Evolutionary conservation across 2,888 invertebrate species (phyloP).

Genomic region (Polyommatus icarus): DNA sequence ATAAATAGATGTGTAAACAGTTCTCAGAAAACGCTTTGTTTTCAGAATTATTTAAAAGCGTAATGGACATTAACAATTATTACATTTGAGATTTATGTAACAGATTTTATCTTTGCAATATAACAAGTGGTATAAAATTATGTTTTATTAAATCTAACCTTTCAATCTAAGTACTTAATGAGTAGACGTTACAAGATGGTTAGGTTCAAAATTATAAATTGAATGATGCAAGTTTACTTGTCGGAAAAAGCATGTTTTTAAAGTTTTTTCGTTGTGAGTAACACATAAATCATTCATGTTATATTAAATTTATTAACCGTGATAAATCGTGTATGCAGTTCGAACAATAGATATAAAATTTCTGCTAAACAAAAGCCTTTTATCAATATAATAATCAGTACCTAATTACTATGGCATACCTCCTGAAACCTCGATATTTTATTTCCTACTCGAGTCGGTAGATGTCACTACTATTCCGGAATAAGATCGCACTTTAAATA

Average conservation of each 20-base stretch:
- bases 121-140: background rate
- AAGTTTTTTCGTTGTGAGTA: background rate
- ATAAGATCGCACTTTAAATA: background rate
- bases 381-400: background rate
- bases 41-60: slow-evolving; percentile 4
- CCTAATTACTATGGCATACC: background rate
- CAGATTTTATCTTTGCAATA: slow-evolving; percentile 9
- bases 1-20: background rate
- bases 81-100: slow-evolving; percentile 10
- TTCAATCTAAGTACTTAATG: background rate
- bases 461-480: slow-evolving; percentile 1
- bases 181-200: background rate
- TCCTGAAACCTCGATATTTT: too few species aligned
- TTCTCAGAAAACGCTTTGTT: slow-evolving; percentile 16
- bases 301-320: background rate
- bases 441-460: background rate
- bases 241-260: background rate
- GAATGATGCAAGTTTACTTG: background rate
- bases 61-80: background rate
- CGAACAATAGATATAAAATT: background rate
- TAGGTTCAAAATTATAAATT: background rate
- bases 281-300: too few species aligned
- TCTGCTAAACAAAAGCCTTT: background rate
- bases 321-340: background rate
- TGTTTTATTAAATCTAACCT: background rate